Evolutionary conservation across 2,113 vertebrate genomes (phyloP), one percentile per base, ranked within the genome.

Genomic region (Rhodinocichla rosea): DNA sequence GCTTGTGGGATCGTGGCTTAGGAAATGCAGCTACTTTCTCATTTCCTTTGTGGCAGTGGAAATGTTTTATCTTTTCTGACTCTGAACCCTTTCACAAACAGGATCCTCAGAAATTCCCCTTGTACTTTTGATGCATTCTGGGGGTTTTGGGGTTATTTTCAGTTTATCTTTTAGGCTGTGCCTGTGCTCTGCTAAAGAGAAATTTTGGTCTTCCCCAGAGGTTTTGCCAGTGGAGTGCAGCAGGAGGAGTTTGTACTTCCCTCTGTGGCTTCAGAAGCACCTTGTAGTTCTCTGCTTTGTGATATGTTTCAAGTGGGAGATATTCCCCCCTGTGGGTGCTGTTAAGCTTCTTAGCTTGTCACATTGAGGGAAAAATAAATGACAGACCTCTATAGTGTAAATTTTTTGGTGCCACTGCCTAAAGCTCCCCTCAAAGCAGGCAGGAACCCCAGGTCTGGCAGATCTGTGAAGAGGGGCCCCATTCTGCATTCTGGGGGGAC

Each of bases 1-100:
- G 28, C 28, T 77, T 28, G 27, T 67, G 65, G 3, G 57, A 27
- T 62, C 1, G 4, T 11, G 22, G 22, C n/a, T 65, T 0, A 0
- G 52, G 75, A 83, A 64, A 23, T 1, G 1, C 1, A 4, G 9
- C 37, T 49, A 15, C 33, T 4, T 15, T 35, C 42, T 77, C 3
- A 1, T 74, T 94, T 45, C 35, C 15, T 86, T 86, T 70, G 52
- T 2, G 7, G 47, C 60, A 64, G 19, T 89, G 42, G 76, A 75
- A 81, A 74, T 52, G 12, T 83, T 88, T 69, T 65, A 15, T 76
- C 30, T 88, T 62, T 50, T 45, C 28, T 57, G 9, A 49, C 33
- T 62, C 22, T 67, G 70, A 73, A 39, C 2, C 2, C 12, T 77
- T 82, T 45, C 30, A 20, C 42, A 24, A 89, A 35, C 6, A 18